Percentiles rank a stretch among this genome's conserved stretches.
phyloP scores from a whole-genome alignment of 2,888 invertebrate genomes.

The Stenchaetothrips biformis region DNA sequence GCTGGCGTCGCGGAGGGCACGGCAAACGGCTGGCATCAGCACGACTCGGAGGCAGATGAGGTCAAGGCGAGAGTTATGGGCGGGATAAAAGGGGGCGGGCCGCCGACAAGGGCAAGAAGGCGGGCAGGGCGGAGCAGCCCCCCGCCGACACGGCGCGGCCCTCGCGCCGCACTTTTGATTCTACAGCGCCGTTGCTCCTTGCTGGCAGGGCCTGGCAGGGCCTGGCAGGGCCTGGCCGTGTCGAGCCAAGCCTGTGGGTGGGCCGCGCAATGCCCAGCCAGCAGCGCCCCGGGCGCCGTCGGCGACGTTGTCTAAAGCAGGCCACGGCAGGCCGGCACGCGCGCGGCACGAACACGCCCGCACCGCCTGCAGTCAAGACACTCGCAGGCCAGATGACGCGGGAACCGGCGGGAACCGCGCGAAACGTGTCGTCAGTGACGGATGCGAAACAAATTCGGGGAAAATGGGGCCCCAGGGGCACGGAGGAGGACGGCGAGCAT shows the following conservation, averaged over 20 bases:
- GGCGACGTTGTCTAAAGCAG: neutral
- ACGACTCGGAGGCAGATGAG: neutral
- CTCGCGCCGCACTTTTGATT: too few relatives aligned
- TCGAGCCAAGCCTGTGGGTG: neutral
- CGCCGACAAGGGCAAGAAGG: neutral
- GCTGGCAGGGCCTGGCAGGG: neutral
- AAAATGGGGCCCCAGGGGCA: too few relatives aligned
- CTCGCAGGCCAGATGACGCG: too few relatives aligned
- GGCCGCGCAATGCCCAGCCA: neutral
- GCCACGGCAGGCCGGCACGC: neutral
- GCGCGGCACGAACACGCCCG: too few relatives aligned
- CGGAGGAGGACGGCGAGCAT: too few relatives aligned
- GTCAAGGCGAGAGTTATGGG: neutral
- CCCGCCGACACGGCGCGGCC: too few relatives aligned
- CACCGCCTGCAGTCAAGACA: too few relatives aligned
- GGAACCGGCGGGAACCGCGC: too few relatives aligned
- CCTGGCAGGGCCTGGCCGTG: neutral
- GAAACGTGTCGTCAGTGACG: too few relatives aligned
- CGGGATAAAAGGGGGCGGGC: neutral
- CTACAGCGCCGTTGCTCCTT: neutral
- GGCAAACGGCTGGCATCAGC: conserved; percentile 12
- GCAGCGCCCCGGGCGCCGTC: neutral
- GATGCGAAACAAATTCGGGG: too few relatives aligned
- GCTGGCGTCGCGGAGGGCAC: neutral
- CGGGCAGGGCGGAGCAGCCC: neutral